Base-by-base conservation (phyloP, 2,797 vertebrate genomes). In the Triplophysa bombifrons region DNA sequence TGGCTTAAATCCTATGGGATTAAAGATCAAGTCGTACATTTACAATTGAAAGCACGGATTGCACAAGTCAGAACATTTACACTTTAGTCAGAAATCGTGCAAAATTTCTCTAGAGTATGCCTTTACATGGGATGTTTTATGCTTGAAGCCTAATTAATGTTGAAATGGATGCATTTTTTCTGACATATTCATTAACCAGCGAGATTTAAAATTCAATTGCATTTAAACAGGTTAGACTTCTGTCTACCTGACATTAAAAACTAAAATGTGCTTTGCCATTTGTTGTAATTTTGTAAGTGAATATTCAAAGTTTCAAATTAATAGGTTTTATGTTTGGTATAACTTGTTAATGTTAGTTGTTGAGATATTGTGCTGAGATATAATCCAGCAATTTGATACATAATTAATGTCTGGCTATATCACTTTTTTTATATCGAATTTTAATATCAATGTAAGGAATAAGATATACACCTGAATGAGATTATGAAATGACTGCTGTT, bases 321-420 rank as follows among this genome's bases (percentile, higher is more conserved):
- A 68, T 76, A 25, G 60, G 53, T 69, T 77, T 68, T 69, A 60
- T 69, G 65, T 60, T 60, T 34, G 1, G 3, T 17, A 13, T 80
- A 27, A 64, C 58, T 77, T 67, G 55, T 73, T 80, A 68, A 65
- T 66, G 48, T 19, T 55, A 22, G 19, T 63, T 73, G 25, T 67
- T 58, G 22, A 19, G 75, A 34, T 55, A 71, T 78, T 64, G 60
- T 56, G 58, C 20, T 11, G 4, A 75, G 68, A 41, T 76, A 71
- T 58, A 69, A 55, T 70, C 55, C 51, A 58, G 38, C 11, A 65
- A 30, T 81, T 11, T 30, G 46, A 72, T 72, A 25, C 51, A 58
- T 77, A 77, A 77, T 71, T 22, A n/a, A 41, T 73, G 53, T 77
- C 60, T 44, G 38, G 2, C 50, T 51, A 9, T 11, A 4, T 41